A percentile compares a stretch with the other conserved stretches of the same genome.
Evolutionary conservation across 2,888 invertebrate genomes (phyloP).

Genomic region (Agonopterix subpropinquella): DNA sequence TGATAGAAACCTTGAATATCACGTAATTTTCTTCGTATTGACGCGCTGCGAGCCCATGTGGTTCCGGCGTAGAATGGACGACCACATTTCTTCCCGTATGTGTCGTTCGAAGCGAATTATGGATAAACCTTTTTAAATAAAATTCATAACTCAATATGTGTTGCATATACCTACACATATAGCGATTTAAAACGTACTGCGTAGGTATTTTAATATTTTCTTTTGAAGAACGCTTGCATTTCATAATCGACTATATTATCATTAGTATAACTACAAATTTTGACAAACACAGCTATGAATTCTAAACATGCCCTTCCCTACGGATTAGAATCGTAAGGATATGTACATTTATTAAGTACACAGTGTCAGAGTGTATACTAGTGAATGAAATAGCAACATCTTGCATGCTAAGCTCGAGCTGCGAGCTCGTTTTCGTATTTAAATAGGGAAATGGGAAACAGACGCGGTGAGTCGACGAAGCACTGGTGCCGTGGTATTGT

Average conservation of each 20-base stretch:
- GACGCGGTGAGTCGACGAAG: constrained; percentile 69
- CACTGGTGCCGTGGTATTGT: constrained; percentile 63
- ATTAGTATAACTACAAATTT: constrained; percentile 4
- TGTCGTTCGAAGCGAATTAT: too few relatives aligned
- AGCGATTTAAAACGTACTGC: too few relatives aligned
- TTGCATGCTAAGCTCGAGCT: constrained; percentile 63
- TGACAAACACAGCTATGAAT: constrained; percentile 18
- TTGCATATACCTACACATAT: too few relatives aligned
- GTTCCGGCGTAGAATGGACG: too few relatives aligned
- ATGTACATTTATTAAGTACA: constrained; percentile 14
- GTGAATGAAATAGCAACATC: constrained; percentile 52
- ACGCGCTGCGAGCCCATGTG: too few relatives aligned
- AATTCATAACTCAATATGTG: too few relatives aligned
- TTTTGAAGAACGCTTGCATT: background rate
- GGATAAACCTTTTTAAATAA: too few relatives aligned
- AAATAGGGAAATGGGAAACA: constrained; percentile 75
- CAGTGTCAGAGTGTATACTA: constrained; percentile 41
- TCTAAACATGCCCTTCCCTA: constrained; percentile 16
- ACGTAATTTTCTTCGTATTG: too few relatives aligned
- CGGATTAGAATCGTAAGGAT: constrained; percentile 19
- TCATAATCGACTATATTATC: background rate
- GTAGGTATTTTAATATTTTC: too few relatives aligned
- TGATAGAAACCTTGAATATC: too few relatives aligned
- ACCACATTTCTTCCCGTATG: too few relatives aligned
- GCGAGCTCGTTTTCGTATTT: constrained; percentile 72